A percentile compares a stretch with the other conserved stretches of the same genome.
These are phyloP conservation scores for Columba janthina DNA, from an alignment of 2,113 vertebrate species.

Conservation along the genomic window DNA sequence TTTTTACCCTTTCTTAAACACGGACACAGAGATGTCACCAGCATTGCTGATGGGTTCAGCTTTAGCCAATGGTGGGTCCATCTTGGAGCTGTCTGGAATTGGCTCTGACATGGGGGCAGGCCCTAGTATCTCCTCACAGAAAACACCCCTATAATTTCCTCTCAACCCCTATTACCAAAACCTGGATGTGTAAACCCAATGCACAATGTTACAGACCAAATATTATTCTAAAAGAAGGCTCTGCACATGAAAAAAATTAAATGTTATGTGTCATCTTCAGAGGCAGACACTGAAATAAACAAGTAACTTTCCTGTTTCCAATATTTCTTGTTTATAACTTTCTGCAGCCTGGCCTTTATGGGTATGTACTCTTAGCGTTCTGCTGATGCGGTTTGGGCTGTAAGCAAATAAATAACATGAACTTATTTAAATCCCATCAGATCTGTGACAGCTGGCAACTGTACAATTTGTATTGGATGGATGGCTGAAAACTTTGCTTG, in stretches of 20 bases:
- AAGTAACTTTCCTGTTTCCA: not conserved
- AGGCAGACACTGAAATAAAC: not conserved
- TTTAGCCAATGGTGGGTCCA: not conserved
- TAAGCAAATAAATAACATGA: not conserved
- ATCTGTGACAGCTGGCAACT: not conserved
- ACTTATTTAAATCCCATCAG: not conserved
- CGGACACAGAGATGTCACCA: accelerated
- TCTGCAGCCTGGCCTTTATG: not conserved
- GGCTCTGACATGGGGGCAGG: not conserved
- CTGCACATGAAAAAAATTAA: not conserved
- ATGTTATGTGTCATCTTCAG: not conserved
- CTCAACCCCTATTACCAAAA: not conserved
- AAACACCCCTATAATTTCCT: not conserved
- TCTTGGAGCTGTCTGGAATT: not conserved
- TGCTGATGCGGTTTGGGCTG: not conserved
- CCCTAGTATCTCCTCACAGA: not conserved
- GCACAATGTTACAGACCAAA: not conserved
- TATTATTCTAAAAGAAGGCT: not conserved
- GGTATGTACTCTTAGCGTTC: not conserved
- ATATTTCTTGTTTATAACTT: not conserved
- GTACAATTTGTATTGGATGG: not conserved
- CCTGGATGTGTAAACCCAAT: not conserved
- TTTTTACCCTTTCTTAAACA: not conserved
- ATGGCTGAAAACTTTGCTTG: not conserved
- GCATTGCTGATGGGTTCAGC: not conserved